These are phyloP conservation scores for Champsocephalus gunnari DNA, from an alignment of 2,797 vertebrate species.

Conservation along the genomic window DNA sequence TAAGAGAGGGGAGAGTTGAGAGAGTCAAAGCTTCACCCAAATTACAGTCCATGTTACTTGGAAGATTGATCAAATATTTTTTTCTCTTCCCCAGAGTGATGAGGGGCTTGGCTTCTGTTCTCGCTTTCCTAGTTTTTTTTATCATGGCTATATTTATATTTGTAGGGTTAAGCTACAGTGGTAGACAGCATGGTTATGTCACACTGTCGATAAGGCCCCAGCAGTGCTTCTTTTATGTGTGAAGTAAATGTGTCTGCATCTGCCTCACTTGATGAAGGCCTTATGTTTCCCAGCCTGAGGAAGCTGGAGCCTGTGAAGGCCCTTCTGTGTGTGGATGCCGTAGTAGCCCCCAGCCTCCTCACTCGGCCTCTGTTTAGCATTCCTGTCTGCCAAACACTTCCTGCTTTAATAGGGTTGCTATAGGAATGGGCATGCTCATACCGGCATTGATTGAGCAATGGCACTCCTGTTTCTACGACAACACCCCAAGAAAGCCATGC, in stretches of 20 bases:
- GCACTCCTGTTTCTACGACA: slow-evolving; percentile 59
- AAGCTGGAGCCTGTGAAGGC: slow-evolving; percentile 42
- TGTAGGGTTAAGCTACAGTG: slow-evolving; percentile 3
- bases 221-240: slow-evolving; percentile 14
- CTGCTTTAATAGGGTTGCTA: slow-evolving; percentile 63
- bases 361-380: slow-evolving; percentile 54
- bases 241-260: slow-evolving; percentile 20
- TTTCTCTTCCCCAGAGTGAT: background rate
- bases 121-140: slow-evolving; percentile 3
- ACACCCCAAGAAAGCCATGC: slow-evolving; percentile 44
- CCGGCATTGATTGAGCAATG: slow-evolving; percentile 57
- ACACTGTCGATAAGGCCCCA: slow-evolving; percentile 23
- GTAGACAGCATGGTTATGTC: slow-evolving; percentile 14
- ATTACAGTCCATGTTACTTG: background rate
- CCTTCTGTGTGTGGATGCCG: slow-evolving; percentile 43
- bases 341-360: slow-evolving; percentile 36
- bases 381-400: slow-evolving; percentile 66
- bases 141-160: slow-evolving; percentile 1
- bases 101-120: background rate
- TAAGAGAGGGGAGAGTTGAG: background rate
- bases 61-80: slow-evolving; percentile 3
- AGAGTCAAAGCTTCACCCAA: background rate
- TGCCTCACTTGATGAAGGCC: slow-evolving; percentile 11
- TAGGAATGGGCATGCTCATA: slow-evolving; percentile 57
- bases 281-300: slow-evolving; percentile 16